Conservation (phyloP, 2,888 invertebrate genomes). For the Tachina fera region DNA sequence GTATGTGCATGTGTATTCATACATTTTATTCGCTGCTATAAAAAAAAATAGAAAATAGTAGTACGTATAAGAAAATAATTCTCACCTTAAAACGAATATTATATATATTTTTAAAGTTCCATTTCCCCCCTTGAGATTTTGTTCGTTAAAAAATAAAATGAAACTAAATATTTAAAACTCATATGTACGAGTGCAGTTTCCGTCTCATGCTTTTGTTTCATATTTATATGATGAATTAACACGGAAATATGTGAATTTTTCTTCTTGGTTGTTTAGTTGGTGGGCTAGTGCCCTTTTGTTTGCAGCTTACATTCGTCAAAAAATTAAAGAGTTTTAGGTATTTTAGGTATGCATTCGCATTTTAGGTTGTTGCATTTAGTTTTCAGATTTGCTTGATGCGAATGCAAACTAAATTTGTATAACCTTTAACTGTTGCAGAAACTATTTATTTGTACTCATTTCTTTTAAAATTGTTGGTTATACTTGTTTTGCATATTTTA, state of each 20-base stretch:
- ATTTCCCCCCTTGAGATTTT: background rate
- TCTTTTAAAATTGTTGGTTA: background rate
- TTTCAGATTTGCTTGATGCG: slow-evolving; percentile 15
- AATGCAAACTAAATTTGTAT: slow-evolving; percentile 35
- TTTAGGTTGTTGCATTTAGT: slow-evolving; percentile 6
- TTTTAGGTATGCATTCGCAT: background rate
- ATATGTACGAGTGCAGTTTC: background rate
- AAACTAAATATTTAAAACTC: slow-evolving; percentile 18
- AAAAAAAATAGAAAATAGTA: background rate
- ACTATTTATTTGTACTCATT: slow-evolving; percentile 13
- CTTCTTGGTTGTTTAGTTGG: background rate
- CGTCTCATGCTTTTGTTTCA: slow-evolving; percentile 3
- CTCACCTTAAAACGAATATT: background rate
- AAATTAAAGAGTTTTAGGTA: background rate
- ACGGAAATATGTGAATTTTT: slow-evolving; percentile 36
- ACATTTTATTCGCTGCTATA: background rate
- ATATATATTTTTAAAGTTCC: background rate
- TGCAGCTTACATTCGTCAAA: background rate
- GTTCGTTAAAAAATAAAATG: slow-evolving; percentile 5
- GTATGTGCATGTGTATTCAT: background rate
- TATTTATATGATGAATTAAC: slow-evolving; percentile 41
- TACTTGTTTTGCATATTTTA: slow-evolving; percentile 24
- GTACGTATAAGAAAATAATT: background rate
- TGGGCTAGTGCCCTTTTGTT: background rate
- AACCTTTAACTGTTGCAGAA: slow-evolving; percentile 60